Percentiles rank a stretch among this genome's conserved stretches.
Conservation (phyloP, 2,888 invertebrate genomes). For the Leptogaster cylindrica region DNA sequence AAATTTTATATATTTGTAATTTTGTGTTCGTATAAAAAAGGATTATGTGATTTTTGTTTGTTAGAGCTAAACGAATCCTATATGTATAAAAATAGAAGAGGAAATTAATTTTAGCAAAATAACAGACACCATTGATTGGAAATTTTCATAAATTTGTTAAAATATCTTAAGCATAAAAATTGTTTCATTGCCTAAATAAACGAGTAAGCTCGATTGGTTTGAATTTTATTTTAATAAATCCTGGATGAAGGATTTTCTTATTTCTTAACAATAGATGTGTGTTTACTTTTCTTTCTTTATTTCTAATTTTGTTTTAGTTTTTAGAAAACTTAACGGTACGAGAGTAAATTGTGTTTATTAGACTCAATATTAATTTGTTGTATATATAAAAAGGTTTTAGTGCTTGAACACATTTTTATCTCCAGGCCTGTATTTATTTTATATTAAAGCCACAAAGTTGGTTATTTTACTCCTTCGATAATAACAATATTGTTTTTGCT, state of each 20-base stretch:
- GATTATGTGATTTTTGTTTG: constrained; percentile 11
- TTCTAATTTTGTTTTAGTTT: constrained; percentile 1
- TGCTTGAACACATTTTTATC: constrained; percentile 25
- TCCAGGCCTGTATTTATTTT: not conserved
- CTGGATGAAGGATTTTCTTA: constrained; percentile 1
- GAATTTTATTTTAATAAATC: constrained; percentile 4
- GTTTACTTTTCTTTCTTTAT: not conserved
- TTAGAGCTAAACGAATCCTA: constrained; percentile 15
- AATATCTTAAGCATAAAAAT: constrained; percentile 29
- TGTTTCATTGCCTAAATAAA: constrained; percentile 21
- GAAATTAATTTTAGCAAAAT: constrained; percentile 31
- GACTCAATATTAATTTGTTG: not conserved
- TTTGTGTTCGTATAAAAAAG: constrained; percentile 14
- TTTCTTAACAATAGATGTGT: not conserved
- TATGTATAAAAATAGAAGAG: constrained; percentile 31
- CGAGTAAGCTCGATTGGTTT: constrained; percentile 34
- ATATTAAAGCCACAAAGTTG: constrained; percentile 7
- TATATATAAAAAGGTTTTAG: not conserved
- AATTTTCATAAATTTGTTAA: constrained; percentile 22
- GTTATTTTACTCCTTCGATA: no score
- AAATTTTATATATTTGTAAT: constrained; percentile 20
- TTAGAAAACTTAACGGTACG: constrained; percentile 11
- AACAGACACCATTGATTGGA: constrained; percentile 30
- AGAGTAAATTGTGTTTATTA: constrained; percentile 7
- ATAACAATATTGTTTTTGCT: no score